These are phyloP conservation scores for Pollicipes pollicipes DNA, from an alignment of 1,140 invertebrate genomes.

Conservation along the genomic window DNA sequence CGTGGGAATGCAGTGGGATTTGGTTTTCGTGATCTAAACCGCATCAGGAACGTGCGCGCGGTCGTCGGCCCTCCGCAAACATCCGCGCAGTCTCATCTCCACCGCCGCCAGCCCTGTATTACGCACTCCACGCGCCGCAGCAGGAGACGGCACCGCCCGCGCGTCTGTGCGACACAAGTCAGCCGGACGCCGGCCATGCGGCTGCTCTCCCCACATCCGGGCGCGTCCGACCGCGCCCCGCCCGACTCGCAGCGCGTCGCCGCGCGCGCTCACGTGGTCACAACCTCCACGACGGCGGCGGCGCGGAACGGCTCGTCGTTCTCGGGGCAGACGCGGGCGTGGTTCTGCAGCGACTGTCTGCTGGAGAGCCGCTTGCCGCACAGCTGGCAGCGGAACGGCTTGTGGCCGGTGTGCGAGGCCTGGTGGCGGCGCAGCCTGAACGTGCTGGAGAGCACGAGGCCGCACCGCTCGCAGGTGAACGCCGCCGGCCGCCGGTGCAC, in stretches of 20 bases:
- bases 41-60: too few species aligned
- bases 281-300: too few species aligned
- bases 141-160: too few species aligned
- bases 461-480: conserved; percentile 16
- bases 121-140: too few species aligned
- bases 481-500: neutral
- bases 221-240: too few species aligned
- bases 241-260: neutral
- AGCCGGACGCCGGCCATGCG: too few species aligned
- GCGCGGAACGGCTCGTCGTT: neutral
- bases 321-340: neutral
- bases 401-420: conserved; percentile 19
- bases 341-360: conserved; percentile 16
- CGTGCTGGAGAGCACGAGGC: conserved; percentile 39
- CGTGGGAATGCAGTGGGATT: too few species aligned
- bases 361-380: conserved; percentile 18
- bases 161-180: too few species aligned
- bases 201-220: neutral
- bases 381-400: conserved; percentile 18
- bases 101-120: too few species aligned
- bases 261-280: neutral
- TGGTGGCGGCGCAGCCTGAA: conserved; percentile 36
- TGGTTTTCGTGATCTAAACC: too few species aligned
- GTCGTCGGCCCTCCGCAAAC: too few species aligned
- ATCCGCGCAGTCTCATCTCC: too few species aligned